Evolutionary conservation across 2,888 invertebrate species (phyloP).

Genomic region (Acheta domesticus): DNA sequence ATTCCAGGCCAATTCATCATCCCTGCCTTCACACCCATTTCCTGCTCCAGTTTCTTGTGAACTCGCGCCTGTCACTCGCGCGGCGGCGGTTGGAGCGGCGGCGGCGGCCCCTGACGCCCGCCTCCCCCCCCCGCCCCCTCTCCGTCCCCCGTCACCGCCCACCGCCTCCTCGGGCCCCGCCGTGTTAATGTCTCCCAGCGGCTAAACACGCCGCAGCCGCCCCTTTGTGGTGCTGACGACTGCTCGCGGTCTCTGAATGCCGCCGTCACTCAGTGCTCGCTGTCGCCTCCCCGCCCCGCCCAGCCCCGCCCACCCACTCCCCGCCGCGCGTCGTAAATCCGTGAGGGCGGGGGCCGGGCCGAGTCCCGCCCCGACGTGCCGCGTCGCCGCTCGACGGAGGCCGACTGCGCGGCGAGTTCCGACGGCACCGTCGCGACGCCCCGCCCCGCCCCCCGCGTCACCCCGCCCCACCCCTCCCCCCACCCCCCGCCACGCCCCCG

Average conservation of each 20-base stretch:
- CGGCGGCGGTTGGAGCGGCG: no score
- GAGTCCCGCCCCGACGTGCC: neutral
- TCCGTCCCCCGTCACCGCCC: no score
- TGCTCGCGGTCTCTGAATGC: neutral
- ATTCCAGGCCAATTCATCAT: constrained; percentile 46
- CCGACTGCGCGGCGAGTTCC: neutral
- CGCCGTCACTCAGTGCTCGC: neutral
- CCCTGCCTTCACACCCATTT: constrained; percentile 33
- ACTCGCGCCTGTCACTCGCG: neutral
- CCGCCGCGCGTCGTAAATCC: neutral
- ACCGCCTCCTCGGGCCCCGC: neutral
- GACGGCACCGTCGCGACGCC: neutral
- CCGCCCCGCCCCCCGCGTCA: neutral
- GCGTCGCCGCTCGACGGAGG: neutral
- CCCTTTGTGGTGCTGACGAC: neutral
- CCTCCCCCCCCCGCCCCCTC: neutral
- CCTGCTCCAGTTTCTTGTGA: constrained; percentile 33
- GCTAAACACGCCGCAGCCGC: neutral
- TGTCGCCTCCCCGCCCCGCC: neutral
- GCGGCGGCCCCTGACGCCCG: neutral
- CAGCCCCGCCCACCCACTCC: neutral
- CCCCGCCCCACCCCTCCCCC: neutral
- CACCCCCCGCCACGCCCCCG: neutral
- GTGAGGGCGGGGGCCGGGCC: neutral
- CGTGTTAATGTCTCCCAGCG: neutral